Evolutionary conservation across 2,113 vertebrate genomes (phyloP), one percentile per base, ranked within the genome.

Genomic region (Meriones unguiculatus): DNA sequence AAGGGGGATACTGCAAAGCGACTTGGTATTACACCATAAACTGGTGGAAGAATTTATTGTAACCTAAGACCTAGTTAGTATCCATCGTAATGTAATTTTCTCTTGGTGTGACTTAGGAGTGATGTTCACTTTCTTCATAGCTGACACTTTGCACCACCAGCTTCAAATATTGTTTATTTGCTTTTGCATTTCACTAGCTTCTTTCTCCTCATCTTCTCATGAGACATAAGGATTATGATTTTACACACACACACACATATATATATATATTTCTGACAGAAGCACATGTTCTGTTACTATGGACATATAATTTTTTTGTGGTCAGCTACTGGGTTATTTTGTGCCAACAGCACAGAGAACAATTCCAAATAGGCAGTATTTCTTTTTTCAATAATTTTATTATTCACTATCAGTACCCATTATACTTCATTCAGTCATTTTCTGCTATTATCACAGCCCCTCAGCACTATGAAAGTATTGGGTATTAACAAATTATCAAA

Each of bases 21-120:
- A 88, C 96, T 96, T 97, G 87, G 94, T 94, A 93, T 93, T 81
- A 32, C 28, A 90, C 59, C 69, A 80, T 87, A 87, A 97, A 95
- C 72, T 94, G 73, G 82, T 65, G 81, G 8, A 84, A 82, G 52
- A 93, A 70, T 89, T 95, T 81, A 90, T 81, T 54, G 59, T 89
- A 91, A 69, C 70, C 64, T 93, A 59, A 91, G 93, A 81, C 17
- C 72, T 78, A n/a, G 38, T 81, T 78, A n/a, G 38, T 81, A 75
- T 92, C 80, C 35, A 35, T 90, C 78, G 32, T 97, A 76, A 97
- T 97, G 77, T 96, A 67, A 73, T 93, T 96, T 93, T 73, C 70
- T 76, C 67, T 95, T 69, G 38, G 69, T 72, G 25, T 87, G 93
- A 91, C 87, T 94, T 86, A 65, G 54, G 54, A 91, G 20, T 80